These are phyloP conservation scores for Hydractinia echinata DNA, from an alignment of 30 jellyfish, hydroid and myxozoan genomes.

Conservation along the genomic window DNA sequence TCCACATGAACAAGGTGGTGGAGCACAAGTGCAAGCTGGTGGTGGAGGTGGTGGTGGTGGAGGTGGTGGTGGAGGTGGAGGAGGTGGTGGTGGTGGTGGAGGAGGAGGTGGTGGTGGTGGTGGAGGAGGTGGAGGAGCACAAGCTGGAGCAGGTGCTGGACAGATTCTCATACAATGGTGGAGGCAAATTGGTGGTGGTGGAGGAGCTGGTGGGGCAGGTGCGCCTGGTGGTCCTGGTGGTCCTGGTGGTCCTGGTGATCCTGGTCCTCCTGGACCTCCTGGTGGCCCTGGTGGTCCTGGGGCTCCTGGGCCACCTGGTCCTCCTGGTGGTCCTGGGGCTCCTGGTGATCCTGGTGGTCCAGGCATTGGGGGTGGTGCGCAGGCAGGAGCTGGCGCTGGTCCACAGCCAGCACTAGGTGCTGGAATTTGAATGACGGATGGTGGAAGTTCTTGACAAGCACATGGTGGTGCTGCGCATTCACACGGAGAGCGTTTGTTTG, in stretches of 20 bases:
- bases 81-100: conserved; percentile 99
- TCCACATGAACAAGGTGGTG: conserved; percentile 56
- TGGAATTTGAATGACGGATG: conserved; percentile 26
- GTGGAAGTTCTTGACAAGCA: conserved; percentile 30
- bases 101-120: conserved; percentile 98
- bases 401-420: conserved; percentile 23
- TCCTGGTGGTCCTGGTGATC: conserved; percentile 94
- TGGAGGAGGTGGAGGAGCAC: conserved; percentile 96
- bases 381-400: conserved; percentile 29
- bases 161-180: conserved; percentile 83
- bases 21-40: conserved; percentile 82
- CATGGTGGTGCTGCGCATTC: conserved; percentile 33
- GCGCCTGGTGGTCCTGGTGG: conserved; percentile 96
- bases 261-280: conserved; percentile 93
- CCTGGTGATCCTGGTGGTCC: conserved; percentile 96
- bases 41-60: conserved; percentile 41
- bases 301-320: conserved; percentile 94
- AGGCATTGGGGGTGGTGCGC: conserved; percentile 26
- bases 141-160: conserved; percentile 94
- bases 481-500: conserved; percentile 25
- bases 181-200: conserved; percentile 99
- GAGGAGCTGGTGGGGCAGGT: conserved; percentile 98
- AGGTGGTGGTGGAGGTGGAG: conserved; percentile 69
- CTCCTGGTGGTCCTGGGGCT: conserved; percentile 68
- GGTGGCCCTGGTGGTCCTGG: conserved; percentile 98